Evolutionary conservation across 1,140 invertebrate genomes (phyloP).

Genomic region (Drosophila biarmipes): DNA sequence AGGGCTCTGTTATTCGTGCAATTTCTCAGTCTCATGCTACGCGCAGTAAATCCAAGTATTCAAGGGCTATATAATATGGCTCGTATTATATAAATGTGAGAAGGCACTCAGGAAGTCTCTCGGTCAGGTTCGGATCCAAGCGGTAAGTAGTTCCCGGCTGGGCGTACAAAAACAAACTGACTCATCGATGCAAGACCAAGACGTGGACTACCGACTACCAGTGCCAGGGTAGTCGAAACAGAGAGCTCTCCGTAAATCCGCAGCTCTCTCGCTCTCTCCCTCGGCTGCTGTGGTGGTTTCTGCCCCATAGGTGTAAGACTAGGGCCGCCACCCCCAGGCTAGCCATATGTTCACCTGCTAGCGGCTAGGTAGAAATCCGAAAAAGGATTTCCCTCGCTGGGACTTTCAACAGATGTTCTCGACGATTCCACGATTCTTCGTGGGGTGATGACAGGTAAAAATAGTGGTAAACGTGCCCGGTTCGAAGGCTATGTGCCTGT

Average conservation of each 20-base stretch:
- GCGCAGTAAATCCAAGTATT: conserved; percentile 24
- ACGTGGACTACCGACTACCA: neutral
- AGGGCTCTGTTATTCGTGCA: conserved; percentile 44
- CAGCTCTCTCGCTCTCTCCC: conserved; percentile 10
- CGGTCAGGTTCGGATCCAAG: neutral
- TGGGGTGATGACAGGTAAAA: conserved; percentile 44
- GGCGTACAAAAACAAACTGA: conserved; percentile 69
- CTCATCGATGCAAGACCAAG: conserved; percentile 18
- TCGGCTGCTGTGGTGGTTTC: neutral
- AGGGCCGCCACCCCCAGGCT: conserved; percentile 2
- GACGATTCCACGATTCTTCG: neutral
- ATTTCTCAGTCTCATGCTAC: conserved; percentile 71
- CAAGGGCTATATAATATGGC: conserved; percentile 27
- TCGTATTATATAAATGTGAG: conserved; percentile 68
- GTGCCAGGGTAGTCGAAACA: conserved; percentile 19
- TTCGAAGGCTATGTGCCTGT: conserved; percentile 8
- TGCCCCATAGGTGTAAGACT: neutral
- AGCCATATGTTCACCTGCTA: conserved; percentile 7
- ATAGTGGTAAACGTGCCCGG: conserved; percentile 26
- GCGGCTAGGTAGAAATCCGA: conserved; percentile 10
- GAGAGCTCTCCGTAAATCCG: neutral
- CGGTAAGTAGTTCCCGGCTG: conserved; percentile 53
- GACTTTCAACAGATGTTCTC: conserved; percentile 63
- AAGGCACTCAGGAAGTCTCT: conserved; percentile 32
- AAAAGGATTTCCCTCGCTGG: conserved; percentile 22